Evolutionary conservation across 2,113 vertebrate species (phyloP), one percentile per base, ranked within the genome.

Genomic region (Macaca mulatta): DNA sequence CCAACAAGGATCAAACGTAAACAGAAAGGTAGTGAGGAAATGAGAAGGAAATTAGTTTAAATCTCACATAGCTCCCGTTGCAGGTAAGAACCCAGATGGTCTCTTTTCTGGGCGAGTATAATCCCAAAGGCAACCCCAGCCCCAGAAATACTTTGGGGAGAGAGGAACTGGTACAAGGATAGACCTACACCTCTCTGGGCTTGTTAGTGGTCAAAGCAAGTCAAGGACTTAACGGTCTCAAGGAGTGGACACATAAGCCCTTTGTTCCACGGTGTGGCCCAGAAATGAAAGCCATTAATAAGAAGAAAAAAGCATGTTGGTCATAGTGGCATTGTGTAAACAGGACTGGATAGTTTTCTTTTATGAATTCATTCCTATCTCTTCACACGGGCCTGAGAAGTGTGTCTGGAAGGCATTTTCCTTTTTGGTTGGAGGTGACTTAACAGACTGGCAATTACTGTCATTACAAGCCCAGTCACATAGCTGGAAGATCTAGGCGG

Each of bases 371-470:
- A 57, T 88, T 92, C 79, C 48, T 61, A 6, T 78, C 32, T 92
- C 77, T 94, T 82, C 93, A 35, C 2, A n/a, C 81, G 89, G 92
- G 96, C 97, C 93, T 97, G 67, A 96, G 91, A 83, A 97, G 95
- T 88, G 91, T 96, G 83, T 67, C 92, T 86, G 40, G 85, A 97
- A 96, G 96, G 97, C 91, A 94, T 72, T 97, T 97, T 96, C 93
- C 5, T 40, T 87, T 96, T 78, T 96, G 79, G 52, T 75, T 85
- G 87, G 91, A 97, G 97, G 94, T 96, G 95, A 74, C 40, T 80
- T 50, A 70, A 50, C 85, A 95, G 67, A 52, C 8, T 38, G 95
- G 96, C 95, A 98, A 86, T 98, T 93, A 93, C 55, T 92, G 78
- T 93, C 74, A 67, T 59, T 67, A 69, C 16, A 55, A 95, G 64